A percentile compares a stretch with the other conserved stretches of the same genome.
These are phyloP conservation scores for Phalanger gymnotis DNA, from an alignment of 2,797 vertebrate species.

Conservation along the genomic window DNA sequence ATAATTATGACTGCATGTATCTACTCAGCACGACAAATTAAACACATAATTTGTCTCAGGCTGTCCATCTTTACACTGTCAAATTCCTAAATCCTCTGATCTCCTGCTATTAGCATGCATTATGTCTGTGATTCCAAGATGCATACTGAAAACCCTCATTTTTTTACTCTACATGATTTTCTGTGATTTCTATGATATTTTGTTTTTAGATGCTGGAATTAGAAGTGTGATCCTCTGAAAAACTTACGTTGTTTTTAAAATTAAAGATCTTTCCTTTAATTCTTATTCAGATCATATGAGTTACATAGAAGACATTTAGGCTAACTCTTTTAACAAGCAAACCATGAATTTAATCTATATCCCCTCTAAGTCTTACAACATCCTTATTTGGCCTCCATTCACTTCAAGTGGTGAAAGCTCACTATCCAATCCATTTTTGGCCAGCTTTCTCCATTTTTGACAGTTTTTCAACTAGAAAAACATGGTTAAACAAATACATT, in stretches of 20 bases:
- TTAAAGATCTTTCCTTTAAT: neutral
- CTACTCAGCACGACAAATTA: neutral
- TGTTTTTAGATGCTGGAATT: neutral
- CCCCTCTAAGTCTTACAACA: too few relatives aligned
- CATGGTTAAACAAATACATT: neutral
- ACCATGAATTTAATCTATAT: neutral
- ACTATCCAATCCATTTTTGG: neutral
- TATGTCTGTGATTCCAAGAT: neutral
- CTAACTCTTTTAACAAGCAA: neutral
- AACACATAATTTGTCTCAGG: neutral
- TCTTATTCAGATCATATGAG: neutral
- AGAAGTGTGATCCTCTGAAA: neutral
- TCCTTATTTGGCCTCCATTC: neutral
- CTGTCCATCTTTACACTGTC: neutral
- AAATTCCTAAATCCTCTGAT: neutral
- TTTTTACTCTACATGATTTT: neutral
- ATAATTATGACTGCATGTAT: neutral
- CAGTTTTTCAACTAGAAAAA: neutral
- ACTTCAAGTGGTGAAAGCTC: neutral
- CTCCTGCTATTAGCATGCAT: neutral
- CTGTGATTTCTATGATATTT: neutral
- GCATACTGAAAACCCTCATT: neutral
- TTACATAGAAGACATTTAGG: neutral
- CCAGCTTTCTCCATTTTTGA: neutral
- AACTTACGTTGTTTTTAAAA: neutral